Conservation (phyloP, 2,888 invertebrate genomes). For the Margaritifera margaritifera region DNA sequence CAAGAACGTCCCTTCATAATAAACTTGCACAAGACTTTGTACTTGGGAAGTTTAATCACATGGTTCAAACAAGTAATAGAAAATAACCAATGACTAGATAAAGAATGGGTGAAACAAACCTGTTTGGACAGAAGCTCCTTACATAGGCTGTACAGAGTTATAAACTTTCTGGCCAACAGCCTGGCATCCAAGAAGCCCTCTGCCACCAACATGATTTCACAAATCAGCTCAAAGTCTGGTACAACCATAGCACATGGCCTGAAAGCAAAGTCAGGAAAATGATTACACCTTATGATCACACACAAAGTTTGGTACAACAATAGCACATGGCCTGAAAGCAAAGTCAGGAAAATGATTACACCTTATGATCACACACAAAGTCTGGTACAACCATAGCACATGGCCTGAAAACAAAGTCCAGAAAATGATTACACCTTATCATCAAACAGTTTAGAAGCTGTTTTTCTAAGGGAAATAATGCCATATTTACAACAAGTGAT, state of each 20-base stretch:
- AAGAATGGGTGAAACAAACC: slow-evolving; percentile 75
- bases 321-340: slow-evolving; percentile 91
- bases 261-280: slow-evolving; percentile 71
- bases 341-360: background rate
- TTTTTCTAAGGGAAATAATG: too few relatives aligned
- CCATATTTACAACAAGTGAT: too few relatives aligned
- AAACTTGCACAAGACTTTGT: too few relatives aligned
- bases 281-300: too few relatives aligned
- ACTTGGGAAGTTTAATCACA: too few relatives aligned
- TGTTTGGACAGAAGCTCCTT: slow-evolving; percentile 95
- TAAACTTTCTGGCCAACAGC: slow-evolving; percentile 93
- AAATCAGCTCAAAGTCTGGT: slow-evolving; percentile 96
- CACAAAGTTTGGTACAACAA: slow-evolving; percentile 99
- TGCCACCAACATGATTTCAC: slow-evolving; percentile 98
- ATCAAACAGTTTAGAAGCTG: too few relatives aligned
- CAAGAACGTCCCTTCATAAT: too few relatives aligned
- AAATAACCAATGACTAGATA: too few relatives aligned
- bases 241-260: slow-evolving; percentile 99
- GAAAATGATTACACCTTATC: too few relatives aligned
- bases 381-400: slow-evolving; percentile 99
- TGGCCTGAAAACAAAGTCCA: slow-evolving; percentile 80
- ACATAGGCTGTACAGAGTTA: slow-evolving; percentile 94
- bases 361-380: slow-evolving; percentile 79
- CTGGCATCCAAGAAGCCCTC: slow-evolving; percentile 97
- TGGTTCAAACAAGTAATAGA: too few relatives aligned